Conservation (phyloP, 2,113 vertebrate species). For the Misgurnus anguillicaudatus region DNA sequence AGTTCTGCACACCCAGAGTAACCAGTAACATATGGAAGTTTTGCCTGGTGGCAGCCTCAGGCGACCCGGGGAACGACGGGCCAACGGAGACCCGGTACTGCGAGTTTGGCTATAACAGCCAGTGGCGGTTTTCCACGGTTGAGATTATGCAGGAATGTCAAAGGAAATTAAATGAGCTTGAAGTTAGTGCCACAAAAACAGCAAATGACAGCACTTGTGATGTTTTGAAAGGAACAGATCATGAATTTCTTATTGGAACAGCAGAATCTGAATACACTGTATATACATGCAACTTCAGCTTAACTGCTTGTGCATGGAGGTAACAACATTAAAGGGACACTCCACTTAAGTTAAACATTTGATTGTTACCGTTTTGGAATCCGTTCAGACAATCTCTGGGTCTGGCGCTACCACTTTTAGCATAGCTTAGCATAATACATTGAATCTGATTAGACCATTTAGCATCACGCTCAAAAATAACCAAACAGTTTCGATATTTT, state of each 20-base stretch:
- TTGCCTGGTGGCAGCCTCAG: constrained; percentile 70
- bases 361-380: too few species aligned
- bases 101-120: constrained; percentile 64
- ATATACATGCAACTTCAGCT: too few species aligned
- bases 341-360: too few species aligned
- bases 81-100: constrained; percentile 32
- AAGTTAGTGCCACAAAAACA: not conserved
- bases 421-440: too few species aligned
- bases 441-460: too few species aligned
- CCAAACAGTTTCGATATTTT: too few species aligned
- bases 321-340: too few species aligned
- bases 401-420: too few species aligned
- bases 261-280: not conserved
- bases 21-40: constrained; percentile 84
- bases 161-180: not conserved
- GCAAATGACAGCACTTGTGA: not conserved
- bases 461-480: too few species aligned
- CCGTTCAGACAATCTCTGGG: too few species aligned
- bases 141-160: constrained; percentile 32
- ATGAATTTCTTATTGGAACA: not conserved
- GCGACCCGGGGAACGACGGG: constrained; percentile 56
- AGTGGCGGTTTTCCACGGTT: constrained; percentile 29
- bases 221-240: not conserved
- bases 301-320: too few species aligned
- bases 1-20: constrained; percentile 79